Conservation (phyloP, 1,140 invertebrate species). For the Ceratina australensis region DNA sequence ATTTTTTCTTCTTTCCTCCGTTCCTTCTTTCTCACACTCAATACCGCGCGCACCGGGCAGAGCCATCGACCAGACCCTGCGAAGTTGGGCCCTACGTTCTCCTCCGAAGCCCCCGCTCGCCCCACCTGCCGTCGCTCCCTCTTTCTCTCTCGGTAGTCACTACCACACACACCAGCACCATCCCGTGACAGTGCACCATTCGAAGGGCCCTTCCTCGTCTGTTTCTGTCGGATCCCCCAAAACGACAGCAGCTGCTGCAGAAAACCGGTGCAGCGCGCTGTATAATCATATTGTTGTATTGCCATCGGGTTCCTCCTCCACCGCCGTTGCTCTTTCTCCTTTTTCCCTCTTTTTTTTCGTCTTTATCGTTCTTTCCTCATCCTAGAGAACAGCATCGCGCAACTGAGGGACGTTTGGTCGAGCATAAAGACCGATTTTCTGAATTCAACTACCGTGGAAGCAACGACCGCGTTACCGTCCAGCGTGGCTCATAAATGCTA, state of each 20-base stretch:
- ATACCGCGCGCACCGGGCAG: conserved; percentile 56
- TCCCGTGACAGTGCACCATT: conserved; percentile 40
- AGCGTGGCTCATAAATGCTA: conserved; percentile 7
- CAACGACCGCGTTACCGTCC: conserved; percentile 25
- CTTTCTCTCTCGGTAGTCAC: background rate
- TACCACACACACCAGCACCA: conserved; percentile 43
- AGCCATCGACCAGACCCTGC: conserved; percentile 44
- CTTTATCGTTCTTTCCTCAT: conserved; percentile 28
- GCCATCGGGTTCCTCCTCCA: conserved; percentile 53
- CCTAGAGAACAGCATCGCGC: conserved; percentile 26
- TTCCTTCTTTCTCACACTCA: conserved; percentile 48
- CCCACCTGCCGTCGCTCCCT: conserved; percentile 13
- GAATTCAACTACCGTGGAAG: conserved; percentile 33
- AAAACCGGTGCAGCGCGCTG: conserved; percentile 72
- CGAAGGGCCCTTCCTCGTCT: conserved; percentile 49
- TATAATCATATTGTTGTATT: conserved; percentile 72
- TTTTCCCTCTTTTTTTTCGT: background rate
- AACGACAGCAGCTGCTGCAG: conserved; percentile 68
- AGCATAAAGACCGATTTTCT: conserved; percentile 37
- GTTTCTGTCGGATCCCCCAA: conserved; percentile 67
- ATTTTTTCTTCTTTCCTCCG: conserved; percentile 28
- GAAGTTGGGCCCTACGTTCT: conserved; percentile 46
- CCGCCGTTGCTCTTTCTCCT: conserved; percentile 32
- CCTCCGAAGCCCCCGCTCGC: conserved; percentile 25
- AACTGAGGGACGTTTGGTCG: conserved; percentile 12